A percentile compares a stretch with the other conserved stretches of the same genome.
Conservation (phyloP, 2,888 invertebrate genomes). For the Deladenus siricidicola region DNA sequence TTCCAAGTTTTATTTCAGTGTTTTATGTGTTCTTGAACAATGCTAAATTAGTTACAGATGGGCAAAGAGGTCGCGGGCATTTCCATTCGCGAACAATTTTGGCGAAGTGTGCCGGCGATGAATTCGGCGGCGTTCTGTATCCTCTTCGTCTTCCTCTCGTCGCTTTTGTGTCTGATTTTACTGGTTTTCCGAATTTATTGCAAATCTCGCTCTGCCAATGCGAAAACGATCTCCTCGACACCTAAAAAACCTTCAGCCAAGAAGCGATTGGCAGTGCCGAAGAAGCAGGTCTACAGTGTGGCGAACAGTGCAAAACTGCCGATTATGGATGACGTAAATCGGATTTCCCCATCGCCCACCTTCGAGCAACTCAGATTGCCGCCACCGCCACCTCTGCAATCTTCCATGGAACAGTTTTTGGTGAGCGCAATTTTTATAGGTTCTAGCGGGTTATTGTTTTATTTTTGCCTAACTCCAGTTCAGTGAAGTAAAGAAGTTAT, state of each 20-base stretch:
- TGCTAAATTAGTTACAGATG: not conserved
- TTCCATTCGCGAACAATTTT: not conserved
- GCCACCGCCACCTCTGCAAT: slow-evolving; percentile 2
- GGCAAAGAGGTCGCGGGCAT: not conserved
- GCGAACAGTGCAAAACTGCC: not conserved
- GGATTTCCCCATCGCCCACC: not conserved
- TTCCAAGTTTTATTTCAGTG: not conserved
- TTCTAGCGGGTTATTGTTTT: no score
- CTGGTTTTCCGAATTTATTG: not conserved
- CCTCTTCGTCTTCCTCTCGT: not conserved
- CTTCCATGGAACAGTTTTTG: not conserved
- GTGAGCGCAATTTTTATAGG: no score
- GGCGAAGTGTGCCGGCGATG: not conserved
- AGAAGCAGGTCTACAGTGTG: slow-evolving; percentile 5
- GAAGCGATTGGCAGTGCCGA: not conserved
- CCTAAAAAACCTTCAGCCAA: not conserved
- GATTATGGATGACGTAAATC: not conserved
- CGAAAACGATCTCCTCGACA: no score
- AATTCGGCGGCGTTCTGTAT: not conserved
- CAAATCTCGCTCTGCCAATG: not conserved
- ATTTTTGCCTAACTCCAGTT: no score
- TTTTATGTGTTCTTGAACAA: no score
- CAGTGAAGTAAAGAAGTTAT: no score
- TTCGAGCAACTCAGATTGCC: not conserved
- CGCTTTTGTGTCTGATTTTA: not conserved